phyloP scores from a whole-genome alignment of 2,888 invertebrate genomes.

The Pherbina coryleti region DNA sequence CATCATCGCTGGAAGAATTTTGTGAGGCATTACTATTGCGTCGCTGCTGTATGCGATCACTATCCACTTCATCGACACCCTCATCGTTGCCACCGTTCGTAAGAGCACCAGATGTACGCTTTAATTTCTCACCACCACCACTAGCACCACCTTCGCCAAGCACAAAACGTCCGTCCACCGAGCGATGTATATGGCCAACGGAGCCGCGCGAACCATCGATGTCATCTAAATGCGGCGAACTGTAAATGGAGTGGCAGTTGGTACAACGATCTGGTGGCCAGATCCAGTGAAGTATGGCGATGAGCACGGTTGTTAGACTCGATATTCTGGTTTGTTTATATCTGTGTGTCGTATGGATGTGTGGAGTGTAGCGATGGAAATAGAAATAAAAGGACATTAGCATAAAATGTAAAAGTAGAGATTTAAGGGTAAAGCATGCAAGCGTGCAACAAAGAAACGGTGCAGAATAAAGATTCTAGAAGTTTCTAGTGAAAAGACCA shows the following conservation, averaged over 20 bases:
- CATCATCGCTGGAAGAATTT: slow-evolving; percentile 82
- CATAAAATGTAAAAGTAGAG: not conserved
- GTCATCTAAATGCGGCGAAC: slow-evolving; percentile 65
- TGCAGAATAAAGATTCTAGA: not conserved
- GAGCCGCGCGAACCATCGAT: slow-evolving; percentile 68
- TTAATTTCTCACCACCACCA: slow-evolving; percentile 59
- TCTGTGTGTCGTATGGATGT: slow-evolving; percentile 70
- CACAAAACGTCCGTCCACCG: slow-evolving; percentile 82
- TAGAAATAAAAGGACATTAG: not conserved
- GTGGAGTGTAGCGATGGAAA: not conserved
- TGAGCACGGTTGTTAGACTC: slow-evolving; percentile 82
- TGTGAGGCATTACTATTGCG: slow-evolving; percentile 74
- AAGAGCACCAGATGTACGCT: not conserved
- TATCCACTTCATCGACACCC: slow-evolving; percentile 54
- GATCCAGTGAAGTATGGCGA: slow-evolving; percentile 80
- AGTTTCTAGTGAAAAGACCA: too few species aligned
- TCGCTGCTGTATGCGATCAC: slow-evolving; percentile 54
- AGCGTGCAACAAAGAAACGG: slow-evolving; percentile 7
- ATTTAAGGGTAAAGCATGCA: slow-evolving; percentile 36
- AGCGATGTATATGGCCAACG: slow-evolving; percentile 78
- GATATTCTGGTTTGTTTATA: slow-evolving; percentile 95
- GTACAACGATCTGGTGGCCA: slow-evolving; percentile 81
- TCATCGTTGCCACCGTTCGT: slow-evolving; percentile 47
- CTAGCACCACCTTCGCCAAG: slow-evolving; percentile 67
- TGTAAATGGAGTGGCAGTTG: slow-evolving; percentile 71